Percentiles rank a stretch among this genome's conserved stretches.
phyloP scores from a whole-genome alignment of 1,140 invertebrate genomes.

The Dinothrombium tinctorium region DNA sequence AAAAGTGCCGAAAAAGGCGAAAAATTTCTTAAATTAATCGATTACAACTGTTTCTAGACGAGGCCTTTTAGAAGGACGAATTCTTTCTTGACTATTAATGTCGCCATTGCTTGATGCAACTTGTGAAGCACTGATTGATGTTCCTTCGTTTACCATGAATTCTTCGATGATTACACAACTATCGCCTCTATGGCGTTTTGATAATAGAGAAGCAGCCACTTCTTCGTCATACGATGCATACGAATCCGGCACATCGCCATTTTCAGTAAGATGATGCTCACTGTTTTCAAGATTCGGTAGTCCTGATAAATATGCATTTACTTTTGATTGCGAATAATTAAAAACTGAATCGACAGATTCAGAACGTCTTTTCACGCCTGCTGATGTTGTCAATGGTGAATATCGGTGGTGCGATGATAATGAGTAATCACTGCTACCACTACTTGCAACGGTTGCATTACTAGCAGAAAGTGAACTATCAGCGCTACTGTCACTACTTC shows the following conservation, averaged over 20 bases:
- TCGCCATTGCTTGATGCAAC: not conserved
- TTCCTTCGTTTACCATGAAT: not conserved
- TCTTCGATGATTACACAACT: not conserved
- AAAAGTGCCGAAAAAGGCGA: too few relatives aligned
- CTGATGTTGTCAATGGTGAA: not conserved
- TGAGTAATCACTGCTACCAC: slow-evolving; percentile 1
- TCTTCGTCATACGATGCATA: not conserved
- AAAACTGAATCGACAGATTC: slow-evolving; percentile 10
- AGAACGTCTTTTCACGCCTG: not conserved
- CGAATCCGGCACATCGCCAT: not conserved
- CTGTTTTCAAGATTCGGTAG: not conserved
- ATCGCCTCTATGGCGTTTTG: not conserved
- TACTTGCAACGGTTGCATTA: slow-evolving; percentile 1
- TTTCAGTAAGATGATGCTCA: not conserved
- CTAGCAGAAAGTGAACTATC: slow-evolving; percentile 6
- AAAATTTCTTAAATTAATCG: slow-evolving; percentile 2
- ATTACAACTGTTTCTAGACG: slow-evolving; percentile 6
- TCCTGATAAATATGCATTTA: slow-evolving; percentile 12
- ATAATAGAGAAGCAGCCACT: not conserved
- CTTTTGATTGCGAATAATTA: slow-evolving; percentile 12
- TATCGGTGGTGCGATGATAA: slow-evolving; percentile 2
- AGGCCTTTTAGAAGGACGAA: not conserved
- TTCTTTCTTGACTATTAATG: not conserved
- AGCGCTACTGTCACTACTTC: not conserved
- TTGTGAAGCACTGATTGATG: not conserved